phyloP scores from a whole-genome alignment of 53 echinoderm and acorn worm species.

The Hippasteria phrygiana region DNA sequence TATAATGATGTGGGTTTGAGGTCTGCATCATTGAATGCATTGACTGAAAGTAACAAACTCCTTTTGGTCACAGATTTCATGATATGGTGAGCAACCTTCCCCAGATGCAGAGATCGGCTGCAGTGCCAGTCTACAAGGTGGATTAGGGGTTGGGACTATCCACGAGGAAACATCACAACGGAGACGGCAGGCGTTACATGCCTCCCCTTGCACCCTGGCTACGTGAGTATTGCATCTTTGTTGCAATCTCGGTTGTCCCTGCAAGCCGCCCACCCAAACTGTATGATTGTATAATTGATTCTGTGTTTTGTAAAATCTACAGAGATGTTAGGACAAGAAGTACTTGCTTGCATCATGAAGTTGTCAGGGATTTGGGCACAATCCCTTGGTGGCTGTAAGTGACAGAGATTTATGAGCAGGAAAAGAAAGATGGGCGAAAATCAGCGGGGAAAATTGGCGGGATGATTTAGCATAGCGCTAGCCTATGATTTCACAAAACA shows the following conservation, averaged over 20 bases:
- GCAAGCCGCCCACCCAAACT: not conserved
- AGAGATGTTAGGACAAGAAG: not conserved
- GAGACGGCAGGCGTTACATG: not conserved
- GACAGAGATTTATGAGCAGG: not conserved
- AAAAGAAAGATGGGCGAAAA: not conserved
- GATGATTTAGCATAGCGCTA: not conserved
- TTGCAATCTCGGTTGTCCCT: not conserved
- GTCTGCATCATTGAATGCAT: too few species aligned
- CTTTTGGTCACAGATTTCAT: not conserved
- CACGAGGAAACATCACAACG: conserved; percentile 14
- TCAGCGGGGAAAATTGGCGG: not conserved
- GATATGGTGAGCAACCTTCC: too few species aligned
- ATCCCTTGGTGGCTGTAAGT: not conserved
- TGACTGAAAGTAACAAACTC: too few species aligned
- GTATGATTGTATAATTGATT: not conserved
- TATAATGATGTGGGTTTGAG: too few species aligned
- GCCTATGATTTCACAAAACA: not conserved
- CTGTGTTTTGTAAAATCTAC: not conserved
- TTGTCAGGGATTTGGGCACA: not conserved
- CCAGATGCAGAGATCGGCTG: too few species aligned
- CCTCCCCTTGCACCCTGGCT: conserved; percentile 3
- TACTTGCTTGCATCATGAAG: not conserved
- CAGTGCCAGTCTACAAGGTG: not conserved
- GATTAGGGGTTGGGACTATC: not conserved
- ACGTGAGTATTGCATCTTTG: not conserved